Evolutionary conservation across 2,797 vertebrate species (phyloP).

Genomic region (Xenops minutus): DNA sequence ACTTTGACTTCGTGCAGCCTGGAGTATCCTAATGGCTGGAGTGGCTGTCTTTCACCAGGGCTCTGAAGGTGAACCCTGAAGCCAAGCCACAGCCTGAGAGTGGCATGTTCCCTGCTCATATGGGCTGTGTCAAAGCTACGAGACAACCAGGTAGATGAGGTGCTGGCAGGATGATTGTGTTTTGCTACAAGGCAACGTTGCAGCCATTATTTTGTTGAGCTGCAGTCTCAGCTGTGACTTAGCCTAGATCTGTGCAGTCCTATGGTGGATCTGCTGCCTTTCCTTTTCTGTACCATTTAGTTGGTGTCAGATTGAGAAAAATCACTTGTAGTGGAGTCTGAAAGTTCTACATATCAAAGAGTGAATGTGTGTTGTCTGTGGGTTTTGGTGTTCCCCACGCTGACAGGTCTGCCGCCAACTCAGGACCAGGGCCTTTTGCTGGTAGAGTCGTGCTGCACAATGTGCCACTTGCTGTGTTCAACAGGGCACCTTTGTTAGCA

Average conservation of each 20-base stretch:
- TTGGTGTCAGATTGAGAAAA: background rate
- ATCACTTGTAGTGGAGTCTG: background rate
- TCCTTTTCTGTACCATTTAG: background rate
- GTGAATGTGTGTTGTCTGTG: background rate
- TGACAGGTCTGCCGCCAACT: background rate
- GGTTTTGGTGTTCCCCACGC: background rate
- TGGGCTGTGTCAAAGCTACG: background rate
- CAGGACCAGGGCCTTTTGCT: background rate
- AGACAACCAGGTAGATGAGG: background rate
- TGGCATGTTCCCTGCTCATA: background rate
- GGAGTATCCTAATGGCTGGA: background rate
- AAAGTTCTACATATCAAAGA: background rate
- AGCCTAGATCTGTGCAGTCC: background rate
- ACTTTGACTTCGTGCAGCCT: background rate
- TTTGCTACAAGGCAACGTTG: background rate
- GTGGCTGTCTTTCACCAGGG: background rate
- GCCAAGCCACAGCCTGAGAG: background rate
- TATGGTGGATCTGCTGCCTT: background rate
- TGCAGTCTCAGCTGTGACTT: background rate
- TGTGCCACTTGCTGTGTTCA: background rate
- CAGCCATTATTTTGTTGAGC: background rate
- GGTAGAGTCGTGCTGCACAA: background rate
- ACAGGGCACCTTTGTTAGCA: background rate
- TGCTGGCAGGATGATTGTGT: background rate
- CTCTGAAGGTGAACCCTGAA: background rate